Evolutionary conservation across 2,888 invertebrate genomes (phyloP).

Genomic region (Panorpa germanica): DNA sequence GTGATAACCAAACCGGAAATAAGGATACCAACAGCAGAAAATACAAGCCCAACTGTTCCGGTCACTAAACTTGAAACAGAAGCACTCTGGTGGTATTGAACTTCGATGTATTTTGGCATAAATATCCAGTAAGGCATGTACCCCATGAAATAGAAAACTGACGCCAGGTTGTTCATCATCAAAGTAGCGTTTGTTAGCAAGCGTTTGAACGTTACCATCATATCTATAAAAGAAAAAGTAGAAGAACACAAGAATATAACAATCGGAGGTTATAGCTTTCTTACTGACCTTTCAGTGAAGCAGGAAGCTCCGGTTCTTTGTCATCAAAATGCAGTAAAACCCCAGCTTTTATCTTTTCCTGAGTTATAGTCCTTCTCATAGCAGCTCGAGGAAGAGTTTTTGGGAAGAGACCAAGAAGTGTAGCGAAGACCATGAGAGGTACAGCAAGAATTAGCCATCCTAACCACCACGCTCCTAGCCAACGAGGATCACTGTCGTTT

Average conservation of each 20-base stretch:
- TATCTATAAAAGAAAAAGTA: conserved; percentile 25
- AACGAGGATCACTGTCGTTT: conserved; percentile 45
- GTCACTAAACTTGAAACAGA: conserved; percentile 56
- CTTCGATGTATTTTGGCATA: conserved; percentile 68
- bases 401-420: conserved; percentile 32
- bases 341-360: conserved; percentile 14
- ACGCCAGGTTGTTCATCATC: conserved; percentile 53
- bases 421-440: conserved; percentile 35
- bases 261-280: background rate
- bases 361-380: conserved; percentile 26
- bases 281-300: conserved; percentile 24
- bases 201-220: conserved; percentile 40
- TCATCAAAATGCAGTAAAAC: conserved; percentile 14
- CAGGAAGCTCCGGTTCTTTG: conserved; percentile 18
- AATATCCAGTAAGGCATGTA: conserved; percentile 64
- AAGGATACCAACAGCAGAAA: conserved; percentile 48
- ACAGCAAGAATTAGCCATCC: conserved; percentile 47
- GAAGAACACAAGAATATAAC: background rate
- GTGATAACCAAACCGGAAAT: conserved; percentile 45
- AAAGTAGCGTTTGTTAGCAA: conserved; percentile 44
- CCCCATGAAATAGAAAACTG: conserved; percentile 51
- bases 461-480: conserved; percentile 74
- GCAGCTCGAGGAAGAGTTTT: conserved; percentile 45
- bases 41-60: conserved; percentile 47
- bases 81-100: conserved; percentile 58